Percentiles rank a stretch among this genome's conserved stretches.
Conservation (phyloP, 2,888 invertebrate genomes). For the Coelogynopora nodosa region DNA sequence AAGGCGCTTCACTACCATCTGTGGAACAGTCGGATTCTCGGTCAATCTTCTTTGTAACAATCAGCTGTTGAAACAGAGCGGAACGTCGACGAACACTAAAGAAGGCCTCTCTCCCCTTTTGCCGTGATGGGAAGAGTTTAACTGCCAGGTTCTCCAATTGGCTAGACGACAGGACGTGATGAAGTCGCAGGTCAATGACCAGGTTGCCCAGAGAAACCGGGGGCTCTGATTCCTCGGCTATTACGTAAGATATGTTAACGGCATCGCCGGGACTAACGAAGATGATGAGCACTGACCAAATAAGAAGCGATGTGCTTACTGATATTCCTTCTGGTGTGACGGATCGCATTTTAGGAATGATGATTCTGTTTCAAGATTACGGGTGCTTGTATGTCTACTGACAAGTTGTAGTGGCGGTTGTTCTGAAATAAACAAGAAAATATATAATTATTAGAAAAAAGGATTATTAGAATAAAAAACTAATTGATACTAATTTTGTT, state of each 20-base stretch:
- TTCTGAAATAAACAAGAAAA: too few species aligned
- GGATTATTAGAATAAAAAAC: too few species aligned
- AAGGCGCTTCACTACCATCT: not conserved
- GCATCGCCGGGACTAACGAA: not conserved
- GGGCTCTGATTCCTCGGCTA: not conserved
- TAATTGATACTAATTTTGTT: too few species aligned
- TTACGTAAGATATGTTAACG: not conserved
- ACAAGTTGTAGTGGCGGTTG: too few species aligned
- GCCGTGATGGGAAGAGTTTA: not conserved
- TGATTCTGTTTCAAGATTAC: too few species aligned
- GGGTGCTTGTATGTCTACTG: too few species aligned
- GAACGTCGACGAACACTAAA: not conserved
- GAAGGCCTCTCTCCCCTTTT: not conserved
- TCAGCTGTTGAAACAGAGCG: not conserved
- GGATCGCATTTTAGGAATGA: too few species aligned
- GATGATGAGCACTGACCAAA: not conserved
- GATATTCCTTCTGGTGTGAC: too few species aligned
- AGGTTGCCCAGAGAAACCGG: slow-evolving; percentile 14
- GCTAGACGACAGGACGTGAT: not conserved
- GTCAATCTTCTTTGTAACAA: not conserved
- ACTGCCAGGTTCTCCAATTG: not conserved
- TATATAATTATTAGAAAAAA: too few species aligned
- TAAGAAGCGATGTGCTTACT: too few species aligned
- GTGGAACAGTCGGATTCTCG: not conserved
- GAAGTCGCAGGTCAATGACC: slow-evolving; percentile 4